Conservation (phyloP, 2,888 invertebrate genomes). For the Gibbula magus region DNA sequence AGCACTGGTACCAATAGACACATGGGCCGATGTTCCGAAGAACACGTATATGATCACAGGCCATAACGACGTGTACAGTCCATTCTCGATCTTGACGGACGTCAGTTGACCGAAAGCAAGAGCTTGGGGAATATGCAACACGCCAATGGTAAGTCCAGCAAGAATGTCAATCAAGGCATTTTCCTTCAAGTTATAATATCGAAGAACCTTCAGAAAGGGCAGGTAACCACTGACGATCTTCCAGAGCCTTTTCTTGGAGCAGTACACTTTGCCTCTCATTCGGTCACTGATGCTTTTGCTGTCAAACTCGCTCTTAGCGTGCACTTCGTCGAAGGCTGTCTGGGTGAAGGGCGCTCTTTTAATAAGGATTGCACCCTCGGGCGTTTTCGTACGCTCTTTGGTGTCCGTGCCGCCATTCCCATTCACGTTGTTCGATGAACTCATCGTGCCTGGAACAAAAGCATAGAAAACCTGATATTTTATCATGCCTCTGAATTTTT, state of each 20-base stretch:
- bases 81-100: slow-evolving; percentile 66
- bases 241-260: slow-evolving; percentile 58
- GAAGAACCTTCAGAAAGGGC: slow-evolving; percentile 63
- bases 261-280: slow-evolving; percentile 51
- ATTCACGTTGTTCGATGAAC: too few relatives aligned
- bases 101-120: slow-evolving; percentile 67
- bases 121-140: slow-evolving; percentile 73
- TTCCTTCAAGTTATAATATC: slow-evolving; percentile 66
- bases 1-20: slow-evolving; percentile 70
- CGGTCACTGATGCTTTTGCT: slow-evolving; percentile 40
- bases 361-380: slow-evolving; percentile 48
- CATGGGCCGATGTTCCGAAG: slow-evolving; percentile 68
- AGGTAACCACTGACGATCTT: slow-evolving; percentile 58
- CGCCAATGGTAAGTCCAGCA: slow-evolving; percentile 71
- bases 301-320: slow-evolving; percentile 46
- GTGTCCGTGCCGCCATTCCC: too few relatives aligned
- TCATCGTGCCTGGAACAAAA: too few relatives aligned
- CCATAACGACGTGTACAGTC: slow-evolving; percentile 70
- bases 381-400: too few relatives aligned
- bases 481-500: too few relatives aligned
- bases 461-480: too few relatives aligned
- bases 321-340: slow-evolving; percentile 61
- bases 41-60: slow-evolving; percentile 67
- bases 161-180: slow-evolving; percentile 65
- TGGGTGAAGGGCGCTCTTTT: slow-evolving; percentile 56